Evolutionary conservation across 2,797 vertebrate species (phyloP).

Genomic region (Anas bernieri): DNA sequence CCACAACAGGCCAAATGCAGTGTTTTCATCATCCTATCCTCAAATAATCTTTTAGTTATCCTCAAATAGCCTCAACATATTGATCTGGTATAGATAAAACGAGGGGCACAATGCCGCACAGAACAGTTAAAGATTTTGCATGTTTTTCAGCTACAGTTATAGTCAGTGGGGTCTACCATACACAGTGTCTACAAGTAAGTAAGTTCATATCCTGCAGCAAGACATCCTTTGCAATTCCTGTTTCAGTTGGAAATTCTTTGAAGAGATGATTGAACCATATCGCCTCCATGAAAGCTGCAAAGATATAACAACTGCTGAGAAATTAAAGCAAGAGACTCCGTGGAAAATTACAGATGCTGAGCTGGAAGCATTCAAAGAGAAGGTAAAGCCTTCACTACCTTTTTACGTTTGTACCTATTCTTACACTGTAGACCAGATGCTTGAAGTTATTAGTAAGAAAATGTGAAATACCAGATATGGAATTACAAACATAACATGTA

Average conservation of each 20-base stretch:
- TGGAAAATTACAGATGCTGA: conserved; percentile 96
- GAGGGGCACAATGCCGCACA: not conserved
- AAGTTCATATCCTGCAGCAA: conserved; percentile 71
- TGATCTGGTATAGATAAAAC: not conserved
- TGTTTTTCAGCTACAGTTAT: conserved; percentile 49
- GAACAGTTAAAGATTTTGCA: conserved; percentile 53
- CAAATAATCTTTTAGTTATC: conserved; percentile 6
- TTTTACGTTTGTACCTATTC: not conserved
- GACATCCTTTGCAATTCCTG: conserved; percentile 72
- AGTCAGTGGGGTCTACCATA: conserved; percentile 28
- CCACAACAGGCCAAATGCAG: not conserved
- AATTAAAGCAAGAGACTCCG: conserved; percentile 85
- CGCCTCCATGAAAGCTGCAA: conserved; percentile 89
- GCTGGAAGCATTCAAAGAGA: conserved; percentile 90
- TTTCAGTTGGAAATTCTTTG: conserved; percentile 91
- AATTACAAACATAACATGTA: not conserved
- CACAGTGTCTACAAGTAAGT: conserved; percentile 60
- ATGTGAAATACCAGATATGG: not conserved
- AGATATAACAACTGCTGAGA: conserved; percentile 84
- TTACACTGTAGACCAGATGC: conserved; percentile 1
- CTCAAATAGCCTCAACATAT: not conserved
- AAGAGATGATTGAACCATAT: conserved; percentile 96
- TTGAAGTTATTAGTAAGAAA: conserved; percentile 15
- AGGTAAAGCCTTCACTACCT: conserved; percentile 81
- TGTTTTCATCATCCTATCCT: conserved; percentile 4